Conservation (phyloP, 2,113 vertebrate species). For the Pteronura brasiliensis region DNA sequence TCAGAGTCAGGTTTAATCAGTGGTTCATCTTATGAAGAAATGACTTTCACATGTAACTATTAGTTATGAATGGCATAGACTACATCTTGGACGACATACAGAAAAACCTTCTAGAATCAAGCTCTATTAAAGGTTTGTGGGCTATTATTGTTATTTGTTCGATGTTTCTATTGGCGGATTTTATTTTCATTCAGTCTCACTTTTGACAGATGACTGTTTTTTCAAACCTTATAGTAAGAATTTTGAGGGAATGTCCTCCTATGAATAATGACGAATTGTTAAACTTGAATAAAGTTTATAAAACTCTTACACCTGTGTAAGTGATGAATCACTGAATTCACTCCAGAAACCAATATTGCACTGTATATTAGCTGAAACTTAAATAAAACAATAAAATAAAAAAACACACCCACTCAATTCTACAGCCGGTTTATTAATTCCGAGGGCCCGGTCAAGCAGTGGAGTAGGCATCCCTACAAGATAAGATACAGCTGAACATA, state of each 20-base stretch:
- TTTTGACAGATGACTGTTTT: constrained; percentile 8
- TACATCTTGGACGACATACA: not conserved
- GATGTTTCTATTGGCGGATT: constrained; percentile 9
- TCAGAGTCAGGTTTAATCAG: not conserved
- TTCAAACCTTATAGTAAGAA: constrained; percentile 3
- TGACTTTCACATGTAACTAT: not conserved
- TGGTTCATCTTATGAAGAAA: constrained; percentile 1
- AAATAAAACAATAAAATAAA: not conserved
- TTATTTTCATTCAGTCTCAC: not conserved
- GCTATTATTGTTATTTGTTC: constrained; percentile 18
- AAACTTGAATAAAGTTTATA: constrained; percentile 16
- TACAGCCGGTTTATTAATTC: constrained; percentile 8
- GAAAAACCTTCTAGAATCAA: not conserved
- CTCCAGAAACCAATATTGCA: not conserved
- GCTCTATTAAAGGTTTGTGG: not conserved
- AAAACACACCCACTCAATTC: not conserved
- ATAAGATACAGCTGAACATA: not conserved
- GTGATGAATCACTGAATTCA: not conserved
- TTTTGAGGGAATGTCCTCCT: constrained; percentile 28
- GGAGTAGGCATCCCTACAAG: not conserved
- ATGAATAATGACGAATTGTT: not conserved
- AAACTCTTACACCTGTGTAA: not conserved
- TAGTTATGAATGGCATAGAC: not conserved
- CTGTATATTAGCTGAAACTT: not conserved
- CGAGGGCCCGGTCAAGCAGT: not conserved